These are phyloP conservation scores for Cepphus grylle DNA, from an alignment of 2,113 vertebrate species.

Conservation along the genomic window DNA sequence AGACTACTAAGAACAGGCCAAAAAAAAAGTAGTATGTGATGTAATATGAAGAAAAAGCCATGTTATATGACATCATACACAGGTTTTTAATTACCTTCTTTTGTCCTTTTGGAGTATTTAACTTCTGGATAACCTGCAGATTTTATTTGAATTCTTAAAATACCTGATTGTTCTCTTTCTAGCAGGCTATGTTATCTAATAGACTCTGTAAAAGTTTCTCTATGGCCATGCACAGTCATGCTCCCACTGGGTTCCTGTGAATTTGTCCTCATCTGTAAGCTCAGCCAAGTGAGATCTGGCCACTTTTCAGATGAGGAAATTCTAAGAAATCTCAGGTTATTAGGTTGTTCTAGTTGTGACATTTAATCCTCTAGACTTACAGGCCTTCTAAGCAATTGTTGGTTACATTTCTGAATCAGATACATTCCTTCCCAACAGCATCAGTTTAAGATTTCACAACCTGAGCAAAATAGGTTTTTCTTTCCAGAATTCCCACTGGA, in stretches of 20 bases:
- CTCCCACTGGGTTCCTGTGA: neutral
- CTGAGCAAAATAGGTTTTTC: neutral
- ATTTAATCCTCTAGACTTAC: neutral
- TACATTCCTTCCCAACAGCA: neutral
- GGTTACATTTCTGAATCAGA: neutral
- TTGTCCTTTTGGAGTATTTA: neutral
- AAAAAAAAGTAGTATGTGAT: neutral
- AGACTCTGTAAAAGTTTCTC: neutral
- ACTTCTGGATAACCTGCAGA: neutral
- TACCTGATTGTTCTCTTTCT: neutral
- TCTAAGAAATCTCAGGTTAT: neutral
- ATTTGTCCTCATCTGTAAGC: neutral
- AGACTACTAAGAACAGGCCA: neutral
- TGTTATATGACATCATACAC: neutral
- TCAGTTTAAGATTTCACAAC: neutral
- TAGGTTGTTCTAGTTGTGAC: neutral
- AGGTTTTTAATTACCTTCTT: neutral
- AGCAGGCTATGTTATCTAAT: neutral
- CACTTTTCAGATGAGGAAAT: neutral
- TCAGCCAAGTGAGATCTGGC: neutral
- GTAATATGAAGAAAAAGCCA: neutral
- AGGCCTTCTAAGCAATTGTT: neutral
- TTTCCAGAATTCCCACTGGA: neutral
- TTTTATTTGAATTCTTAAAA: neutral
- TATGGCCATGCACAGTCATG: neutral